Conservation (phyloP, 2,888 invertebrate genomes). For the Heliothis peltigera region DNA sequence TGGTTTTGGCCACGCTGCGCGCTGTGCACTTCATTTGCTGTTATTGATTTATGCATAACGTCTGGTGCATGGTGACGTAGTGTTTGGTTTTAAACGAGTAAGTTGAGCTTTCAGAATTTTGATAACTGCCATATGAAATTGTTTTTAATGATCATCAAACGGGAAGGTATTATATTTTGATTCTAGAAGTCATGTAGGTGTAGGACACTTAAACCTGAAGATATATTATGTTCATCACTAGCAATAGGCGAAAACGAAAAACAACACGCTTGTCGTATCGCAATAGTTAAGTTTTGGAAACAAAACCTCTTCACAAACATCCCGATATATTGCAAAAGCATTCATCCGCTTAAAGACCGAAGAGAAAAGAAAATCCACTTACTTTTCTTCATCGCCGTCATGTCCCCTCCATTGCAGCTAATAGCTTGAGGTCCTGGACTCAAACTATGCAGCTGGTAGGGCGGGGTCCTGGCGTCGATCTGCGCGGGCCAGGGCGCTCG, state of each 20-base stretch:
- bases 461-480: conserved; percentile 84
- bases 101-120: background rate
- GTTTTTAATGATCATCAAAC: no score
- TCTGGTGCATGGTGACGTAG: conserved; percentile 6
- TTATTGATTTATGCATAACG: conserved; percentile 62
- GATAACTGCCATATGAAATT: no score
- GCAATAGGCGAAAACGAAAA: no score
- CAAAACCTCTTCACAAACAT: no score
- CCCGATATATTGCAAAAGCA: no score
- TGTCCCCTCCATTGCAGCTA: conserved; percentile 82
- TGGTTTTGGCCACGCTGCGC: conserved; percentile 14
- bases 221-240: no score
- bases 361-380: conserved; percentile 55
- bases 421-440: conserved; percentile 85
- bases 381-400: conserved; percentile 84
- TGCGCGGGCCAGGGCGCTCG: conserved; percentile 86
- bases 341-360: no score
- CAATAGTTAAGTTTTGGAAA: no score
- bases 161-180: no score
- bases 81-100: conserved; percentile 6
- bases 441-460: conserved; percentile 85
- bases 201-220: no score
- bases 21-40: conserved; percentile 55
- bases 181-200: no score
- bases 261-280: background rate